Evolutionary conservation across 2,797 vertebrate species (phyloP).

Genomic region (Paratrypauchen microcephalus): DNA sequence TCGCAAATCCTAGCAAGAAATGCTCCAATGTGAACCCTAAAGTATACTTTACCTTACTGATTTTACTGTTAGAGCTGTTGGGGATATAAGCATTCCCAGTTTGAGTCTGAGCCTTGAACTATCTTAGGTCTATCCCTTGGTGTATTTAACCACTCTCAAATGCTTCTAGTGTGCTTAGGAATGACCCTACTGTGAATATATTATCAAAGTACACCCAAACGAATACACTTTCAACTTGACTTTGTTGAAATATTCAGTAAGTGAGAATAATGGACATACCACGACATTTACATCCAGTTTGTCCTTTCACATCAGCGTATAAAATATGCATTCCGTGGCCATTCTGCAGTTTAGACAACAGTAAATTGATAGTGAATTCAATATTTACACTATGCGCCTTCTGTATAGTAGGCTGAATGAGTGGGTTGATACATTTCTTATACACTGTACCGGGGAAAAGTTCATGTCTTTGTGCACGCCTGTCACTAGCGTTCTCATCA

Average conservation of each 20-base stretch:
- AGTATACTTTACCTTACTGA: background rate
- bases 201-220: background rate
- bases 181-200: background rate
- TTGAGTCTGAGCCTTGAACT: background rate
- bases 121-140: background rate
- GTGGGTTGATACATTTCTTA: background rate
- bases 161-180: background rate
- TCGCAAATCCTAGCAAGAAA: too few species aligned
- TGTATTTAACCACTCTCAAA: background rate
- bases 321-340: background rate
- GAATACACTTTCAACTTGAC: conserved; percentile 7
- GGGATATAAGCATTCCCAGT: background rate
- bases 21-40: background rate
- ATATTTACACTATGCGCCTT: conserved; percentile 14
- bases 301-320: conserved; percentile 1
- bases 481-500: background rate
- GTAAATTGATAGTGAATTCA: conserved; percentile 1
- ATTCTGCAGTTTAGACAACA: conserved; percentile 3
- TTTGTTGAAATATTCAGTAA: conserved; percentile 4
- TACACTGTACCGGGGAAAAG: conserved; percentile 6
- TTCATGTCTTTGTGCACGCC: conserved; percentile 13
- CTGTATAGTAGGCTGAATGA: conserved; percentile 12
- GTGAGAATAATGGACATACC: background rate
- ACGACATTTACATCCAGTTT: conserved; percentile 1
- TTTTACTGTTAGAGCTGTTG: background rate